These are phyloP conservation scores for Phoxinus dragarum DNA, from an alignment of 2,797 vertebrate species.

Conservation along the genomic window DNA sequence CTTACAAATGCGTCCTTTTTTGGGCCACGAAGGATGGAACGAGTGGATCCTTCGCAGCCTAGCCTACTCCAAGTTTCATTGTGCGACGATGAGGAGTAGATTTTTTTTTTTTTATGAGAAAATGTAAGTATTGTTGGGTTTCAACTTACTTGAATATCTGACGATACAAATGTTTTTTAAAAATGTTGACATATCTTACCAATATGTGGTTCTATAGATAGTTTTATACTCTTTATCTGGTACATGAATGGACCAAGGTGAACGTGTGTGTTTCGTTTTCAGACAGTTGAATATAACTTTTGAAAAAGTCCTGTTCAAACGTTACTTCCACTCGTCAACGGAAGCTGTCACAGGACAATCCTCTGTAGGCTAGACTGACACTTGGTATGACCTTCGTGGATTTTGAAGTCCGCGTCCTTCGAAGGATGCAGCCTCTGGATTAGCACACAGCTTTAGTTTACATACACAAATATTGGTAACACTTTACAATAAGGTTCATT, in stretches of 20 bases:
- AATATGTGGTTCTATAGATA: neutral
- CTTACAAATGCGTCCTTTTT: neutral
- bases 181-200: neutral
- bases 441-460: neutral
- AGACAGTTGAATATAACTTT: neutral
- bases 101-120: neutral
- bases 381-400: neutral
- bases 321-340: neutral
- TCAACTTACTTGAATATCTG: neutral
- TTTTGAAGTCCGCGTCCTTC: neutral
- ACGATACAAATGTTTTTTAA: neutral
- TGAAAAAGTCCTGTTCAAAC: neutral
- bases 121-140: neutral
- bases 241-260: neutral
- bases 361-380: neutral
- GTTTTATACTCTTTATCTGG: neutral
- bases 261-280: no score
- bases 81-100: neutral
- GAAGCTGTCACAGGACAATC: neutral
- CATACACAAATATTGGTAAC: neutral
- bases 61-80: neutral
- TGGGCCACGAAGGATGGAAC: neutral
- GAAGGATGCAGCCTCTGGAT: neutral
- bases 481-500: no score
- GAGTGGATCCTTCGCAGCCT: neutral